Evolutionary conservation across 2,888 invertebrate genomes (phyloP).

Genomic region (Phaedon cochleariae): DNA sequence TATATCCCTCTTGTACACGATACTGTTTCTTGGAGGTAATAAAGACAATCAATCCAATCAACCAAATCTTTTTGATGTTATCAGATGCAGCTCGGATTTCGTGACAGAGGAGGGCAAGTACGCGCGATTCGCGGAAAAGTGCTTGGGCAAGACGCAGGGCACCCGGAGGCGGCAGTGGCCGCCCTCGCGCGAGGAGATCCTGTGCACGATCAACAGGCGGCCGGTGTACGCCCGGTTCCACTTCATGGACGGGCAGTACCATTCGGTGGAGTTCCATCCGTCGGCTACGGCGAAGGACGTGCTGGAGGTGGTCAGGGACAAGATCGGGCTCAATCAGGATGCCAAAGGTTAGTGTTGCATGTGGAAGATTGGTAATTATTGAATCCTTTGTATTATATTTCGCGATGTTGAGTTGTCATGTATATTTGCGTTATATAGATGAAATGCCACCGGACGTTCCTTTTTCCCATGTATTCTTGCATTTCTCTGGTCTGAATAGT

Average conservation of each 20-base stretch:
- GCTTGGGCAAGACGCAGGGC: conserved; percentile 76
- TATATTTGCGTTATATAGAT: too few relatives aligned
- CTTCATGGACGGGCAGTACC: conserved; percentile 94
- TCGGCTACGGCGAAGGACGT: conserved; percentile 92
- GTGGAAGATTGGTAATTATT: too few relatives aligned
- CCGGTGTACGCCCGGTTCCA: conserved; percentile 91
- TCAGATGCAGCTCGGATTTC: conserved; percentile 87
- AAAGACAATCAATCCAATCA: too few relatives aligned
- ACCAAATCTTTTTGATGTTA: too few relatives aligned
- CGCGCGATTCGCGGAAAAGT: conserved; percentile 88
- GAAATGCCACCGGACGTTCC: too few relatives aligned
- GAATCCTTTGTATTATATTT: too few relatives aligned
- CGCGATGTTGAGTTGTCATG: neutral
- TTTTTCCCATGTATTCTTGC: too few relatives aligned
- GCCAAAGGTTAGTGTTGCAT: conserved; percentile 64
- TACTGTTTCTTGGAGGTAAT: too few relatives aligned
- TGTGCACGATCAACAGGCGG: conserved; percentile 89
- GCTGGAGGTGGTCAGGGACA: conserved; percentile 84
- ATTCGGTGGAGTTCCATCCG: conserved; percentile 94
- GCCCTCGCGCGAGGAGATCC: conserved; percentile 90
- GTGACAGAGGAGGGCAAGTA: conserved; percentile 94
- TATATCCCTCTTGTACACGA: too few relatives aligned
- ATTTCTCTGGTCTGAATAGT: too few relatives aligned
- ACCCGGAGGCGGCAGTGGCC: conserved; percentile 86
- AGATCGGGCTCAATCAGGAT: conserved; percentile 84